Percentiles rank a stretch among this genome's conserved stretches.
Evolutionary conservation across 2,888 invertebrate genomes (phyloP).

Genomic region (Drosophila recens): DNA sequence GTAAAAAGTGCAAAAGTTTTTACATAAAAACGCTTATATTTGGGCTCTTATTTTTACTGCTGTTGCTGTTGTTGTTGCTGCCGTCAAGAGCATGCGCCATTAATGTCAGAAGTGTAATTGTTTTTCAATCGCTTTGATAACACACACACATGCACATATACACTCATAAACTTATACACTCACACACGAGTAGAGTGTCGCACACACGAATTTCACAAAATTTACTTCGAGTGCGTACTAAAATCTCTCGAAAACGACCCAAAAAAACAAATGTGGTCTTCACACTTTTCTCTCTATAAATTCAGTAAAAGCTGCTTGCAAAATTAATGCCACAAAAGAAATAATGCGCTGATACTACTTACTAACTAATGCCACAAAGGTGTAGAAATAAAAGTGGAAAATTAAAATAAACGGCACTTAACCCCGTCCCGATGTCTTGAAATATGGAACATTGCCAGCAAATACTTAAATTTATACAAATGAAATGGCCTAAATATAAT

Average conservation of each 20-base stretch:
- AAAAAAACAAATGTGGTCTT: slow-evolving; percentile 61
- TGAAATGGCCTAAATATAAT: neutral
- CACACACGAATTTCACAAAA: slow-evolving; percentile 47
- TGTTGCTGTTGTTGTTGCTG: slow-evolving; percentile 13
- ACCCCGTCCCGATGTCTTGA: neutral
- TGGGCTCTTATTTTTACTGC: slow-evolving; percentile 5
- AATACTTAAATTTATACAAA: neutral
- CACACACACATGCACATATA: slow-evolving; percentile 30
- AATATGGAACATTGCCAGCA: slow-evolving; percentile 1
- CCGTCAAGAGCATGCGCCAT: slow-evolving; percentile 58
- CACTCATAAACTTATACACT: slow-evolving; percentile 18
- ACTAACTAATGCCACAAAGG: slow-evolving; percentile 23
- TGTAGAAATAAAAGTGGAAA: neutral
- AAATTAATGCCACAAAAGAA: slow-evolving; percentile 37
- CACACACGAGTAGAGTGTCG: neutral
- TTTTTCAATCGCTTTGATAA: slow-evolving; percentile 79
- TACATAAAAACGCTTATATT: slow-evolving; percentile 34
- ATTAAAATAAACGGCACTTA: neutral
- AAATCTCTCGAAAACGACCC: slow-evolving; percentile 75
- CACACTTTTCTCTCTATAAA: slow-evolving; percentile 14
- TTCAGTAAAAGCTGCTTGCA: slow-evolving; percentile 33
- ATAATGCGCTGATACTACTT: slow-evolving; percentile 14
- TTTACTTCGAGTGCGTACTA: slow-evolving; percentile 67
- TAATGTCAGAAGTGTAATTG: slow-evolving; percentile 77
- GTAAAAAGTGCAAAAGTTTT: slow-evolving; percentile 44